These are phyloP conservation scores for Patiria miniata DNA, from an alignment of 35 echinoderm and acorn worm genomes.

Conservation along the genomic window DNA sequence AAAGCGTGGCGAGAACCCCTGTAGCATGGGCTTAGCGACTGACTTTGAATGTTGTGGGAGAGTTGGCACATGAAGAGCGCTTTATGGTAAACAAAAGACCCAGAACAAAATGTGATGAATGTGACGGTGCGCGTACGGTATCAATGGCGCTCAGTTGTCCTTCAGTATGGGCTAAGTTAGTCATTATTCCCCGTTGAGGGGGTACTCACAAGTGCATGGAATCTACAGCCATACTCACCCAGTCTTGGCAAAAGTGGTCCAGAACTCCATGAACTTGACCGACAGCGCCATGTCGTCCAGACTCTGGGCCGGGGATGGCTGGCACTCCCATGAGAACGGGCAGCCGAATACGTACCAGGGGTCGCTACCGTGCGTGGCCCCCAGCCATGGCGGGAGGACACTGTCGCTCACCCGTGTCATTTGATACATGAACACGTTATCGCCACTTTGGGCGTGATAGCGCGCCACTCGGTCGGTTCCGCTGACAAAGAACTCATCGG, in stretches of 20 bases:
- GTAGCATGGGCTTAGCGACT: no score
- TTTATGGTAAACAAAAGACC: no score
- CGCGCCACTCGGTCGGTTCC: conserved; percentile 49
- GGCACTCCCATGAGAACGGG: background rate
- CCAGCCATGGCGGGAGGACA: conserved; percentile 39
- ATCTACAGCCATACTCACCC: conserved; percentile 58
- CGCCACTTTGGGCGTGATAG: conserved; percentile 16
- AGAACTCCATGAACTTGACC: conserved; percentile 76
- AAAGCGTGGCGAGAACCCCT: no score
- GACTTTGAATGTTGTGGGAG: no score
- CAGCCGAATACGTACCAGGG: conserved; percentile 56
- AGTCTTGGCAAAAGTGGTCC: conserved; percentile 79
- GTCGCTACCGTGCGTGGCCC: conserved; percentile 59
- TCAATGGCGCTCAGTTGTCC: no score
- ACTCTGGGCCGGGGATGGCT: background rate
- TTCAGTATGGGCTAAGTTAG: no score
- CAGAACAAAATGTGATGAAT: no score
- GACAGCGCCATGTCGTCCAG: conserved; percentile 51
- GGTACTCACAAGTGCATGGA: no score
- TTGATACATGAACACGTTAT: conserved; percentile 56
- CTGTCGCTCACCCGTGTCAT: conserved; percentile 51
- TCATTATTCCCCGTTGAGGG: no score
- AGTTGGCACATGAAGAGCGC: no score
- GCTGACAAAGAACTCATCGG: conserved; percentile 51
- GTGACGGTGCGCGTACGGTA: no score